These are phyloP conservation scores for Chalcosyrphus nemorum DNA, from an alignment of 2,888 invertebrate species.

Conservation along the genomic window DNA sequence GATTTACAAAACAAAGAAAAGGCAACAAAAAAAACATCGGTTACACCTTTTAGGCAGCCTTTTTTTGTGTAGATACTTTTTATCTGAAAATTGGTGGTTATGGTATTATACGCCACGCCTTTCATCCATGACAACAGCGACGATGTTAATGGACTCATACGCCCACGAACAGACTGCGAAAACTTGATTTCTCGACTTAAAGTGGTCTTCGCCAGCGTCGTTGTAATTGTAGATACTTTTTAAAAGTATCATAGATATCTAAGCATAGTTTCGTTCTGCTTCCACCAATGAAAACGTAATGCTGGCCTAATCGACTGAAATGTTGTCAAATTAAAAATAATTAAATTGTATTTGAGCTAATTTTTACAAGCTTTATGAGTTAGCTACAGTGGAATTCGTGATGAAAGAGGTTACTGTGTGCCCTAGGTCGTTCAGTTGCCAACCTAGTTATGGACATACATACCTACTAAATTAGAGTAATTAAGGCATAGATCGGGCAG, in stretches of 20 bases:
- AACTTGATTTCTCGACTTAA: constrained; percentile 57
- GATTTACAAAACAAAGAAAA: constrained; percentile 51
- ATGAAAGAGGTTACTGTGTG: not conserved
- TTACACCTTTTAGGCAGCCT: constrained; percentile 20
- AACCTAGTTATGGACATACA: too few relatives aligned
- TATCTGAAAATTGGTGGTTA: constrained; percentile 39
- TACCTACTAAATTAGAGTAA: too few relatives aligned
- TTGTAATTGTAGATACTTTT: constrained; percentile 5
- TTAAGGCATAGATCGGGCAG: too few relatives aligned
- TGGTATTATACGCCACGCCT: constrained; percentile 65
- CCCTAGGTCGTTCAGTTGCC: too few relatives aligned
- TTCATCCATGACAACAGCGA: constrained; percentile 60
- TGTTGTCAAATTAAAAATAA: constrained; percentile 41
- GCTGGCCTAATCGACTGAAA: constrained; percentile 13
- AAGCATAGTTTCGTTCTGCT: constrained; percentile 18
- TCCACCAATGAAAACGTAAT: constrained; percentile 17
- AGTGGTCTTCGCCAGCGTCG: constrained; percentile 24
- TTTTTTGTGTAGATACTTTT: constrained; percentile 10
- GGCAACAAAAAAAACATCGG: constrained; percentile 31
- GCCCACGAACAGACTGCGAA: constrained; percentile 49
- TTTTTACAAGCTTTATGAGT: not conserved
- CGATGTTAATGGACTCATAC: constrained; percentile 52
- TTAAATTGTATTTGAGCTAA: not conserved
- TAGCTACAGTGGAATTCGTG: not conserved
- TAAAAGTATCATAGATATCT: not conserved